phyloP scores from a whole-genome alignment of 2,113 vertebrate species.

The Benitochromis conjunctus region DNA sequence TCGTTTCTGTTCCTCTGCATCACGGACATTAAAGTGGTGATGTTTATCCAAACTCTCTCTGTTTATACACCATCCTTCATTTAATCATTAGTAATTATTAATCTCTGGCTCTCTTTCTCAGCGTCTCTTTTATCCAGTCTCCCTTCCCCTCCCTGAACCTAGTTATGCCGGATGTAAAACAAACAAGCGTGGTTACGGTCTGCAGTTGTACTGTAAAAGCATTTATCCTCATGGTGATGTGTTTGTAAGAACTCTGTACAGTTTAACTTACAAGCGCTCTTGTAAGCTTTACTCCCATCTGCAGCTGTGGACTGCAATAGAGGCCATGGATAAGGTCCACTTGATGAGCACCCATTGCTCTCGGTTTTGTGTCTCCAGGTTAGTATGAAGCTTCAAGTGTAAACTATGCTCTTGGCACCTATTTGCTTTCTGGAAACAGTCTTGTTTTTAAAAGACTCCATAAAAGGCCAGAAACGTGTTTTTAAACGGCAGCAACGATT shows the following conservation, averaged over 20 bases:
- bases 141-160: not conserved
- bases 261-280: not conserved
- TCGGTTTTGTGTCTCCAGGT: too few species aligned
- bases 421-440: not conserved
- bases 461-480: not conserved
- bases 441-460: not conserved
- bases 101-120: not conserved
- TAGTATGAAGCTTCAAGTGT: not conserved
- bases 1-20: not conserved
- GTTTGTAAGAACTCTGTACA: not conserved
- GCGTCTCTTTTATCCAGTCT: not conserved
- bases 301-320: not conserved
- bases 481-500: not conserved
- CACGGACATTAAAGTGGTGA: not conserved
- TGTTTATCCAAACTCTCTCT: not conserved
- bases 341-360: too few species aligned
- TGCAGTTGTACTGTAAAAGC: not conserved
- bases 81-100: not conserved
- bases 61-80: not conserved
- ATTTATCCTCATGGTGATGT: not conserved
- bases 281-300: not conserved
- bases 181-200: not conserved
- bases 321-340: not conserved
- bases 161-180: not conserved
- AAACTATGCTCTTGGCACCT: not conserved